Evolutionary conservation across 1,140 invertebrate genomes (phyloP).

Genomic region (Archivesica marissinica): DNA sequence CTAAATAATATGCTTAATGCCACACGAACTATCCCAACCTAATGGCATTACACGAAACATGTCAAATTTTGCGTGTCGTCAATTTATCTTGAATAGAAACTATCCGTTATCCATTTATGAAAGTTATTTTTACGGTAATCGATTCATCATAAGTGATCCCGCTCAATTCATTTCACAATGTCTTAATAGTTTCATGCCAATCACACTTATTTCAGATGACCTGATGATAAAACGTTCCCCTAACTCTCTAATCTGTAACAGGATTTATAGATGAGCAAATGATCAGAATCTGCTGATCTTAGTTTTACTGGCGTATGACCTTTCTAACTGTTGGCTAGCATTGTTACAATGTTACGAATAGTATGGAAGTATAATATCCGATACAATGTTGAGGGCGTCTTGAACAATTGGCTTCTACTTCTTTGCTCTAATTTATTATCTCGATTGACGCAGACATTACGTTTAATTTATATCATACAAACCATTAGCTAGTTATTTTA

Average conservation of each 20-base stretch:
- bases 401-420: too few species aligned
- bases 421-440: too few species aligned
- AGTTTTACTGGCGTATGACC: too few species aligned
- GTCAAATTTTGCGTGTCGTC: not conserved
- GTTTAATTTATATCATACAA: too few species aligned
- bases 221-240: not conserved
- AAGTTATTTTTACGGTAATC: slow-evolving; percentile 2
- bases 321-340: too few species aligned
- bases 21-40: not conserved
- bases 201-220: not conserved
- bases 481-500: too few species aligned
- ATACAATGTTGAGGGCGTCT: too few species aligned
- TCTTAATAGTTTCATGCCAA: not conserved
- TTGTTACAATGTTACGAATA: too few species aligned
- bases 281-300: not conserved
- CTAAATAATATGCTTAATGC: not conserved
- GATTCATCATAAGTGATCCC: not conserved
- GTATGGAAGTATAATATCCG: too few species aligned
- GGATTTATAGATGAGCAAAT: not conserved
- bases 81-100: not conserved
- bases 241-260: not conserved
- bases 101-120: not conserved
- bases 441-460: too few species aligned
- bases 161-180: not conserved
- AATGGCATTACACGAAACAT: not conserved